Evolutionary conservation across 1,140 invertebrate species (phyloP).

Genomic region (Nixonia krombeini): DNA sequence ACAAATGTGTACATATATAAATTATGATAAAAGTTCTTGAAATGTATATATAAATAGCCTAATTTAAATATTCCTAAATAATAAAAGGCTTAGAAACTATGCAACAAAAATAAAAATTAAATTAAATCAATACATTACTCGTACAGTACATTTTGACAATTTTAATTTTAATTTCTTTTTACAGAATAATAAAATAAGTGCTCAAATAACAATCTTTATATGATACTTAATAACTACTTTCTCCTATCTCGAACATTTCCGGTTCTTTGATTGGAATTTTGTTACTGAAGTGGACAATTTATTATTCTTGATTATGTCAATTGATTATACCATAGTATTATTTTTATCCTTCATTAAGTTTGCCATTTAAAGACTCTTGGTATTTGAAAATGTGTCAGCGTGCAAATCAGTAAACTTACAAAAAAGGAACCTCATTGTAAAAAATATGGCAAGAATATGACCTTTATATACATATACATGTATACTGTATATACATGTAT

Average conservation of each 20-base stretch:
- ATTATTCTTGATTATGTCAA: too few relatives aligned
- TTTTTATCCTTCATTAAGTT: conserved; percentile 32
- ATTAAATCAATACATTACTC: too few relatives aligned
- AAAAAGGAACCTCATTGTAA: conserved; percentile 9
- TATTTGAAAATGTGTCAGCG: background rate
- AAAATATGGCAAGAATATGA: conserved; percentile 7
- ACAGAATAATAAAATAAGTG: conserved; percentile 59
- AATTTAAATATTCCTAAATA: too few relatives aligned
- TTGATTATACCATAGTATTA: too few relatives aligned
- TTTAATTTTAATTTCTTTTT: conserved; percentile 35
- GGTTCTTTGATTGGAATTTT: conserved; percentile 7
- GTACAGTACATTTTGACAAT: too few relatives aligned
- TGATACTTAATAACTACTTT: conserved; percentile 46
- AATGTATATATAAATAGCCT: too few relatives aligned
- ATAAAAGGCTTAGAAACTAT: too few relatives aligned
- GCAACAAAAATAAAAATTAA: too few relatives aligned
- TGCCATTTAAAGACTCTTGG: conserved; percentile 1
- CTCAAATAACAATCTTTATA: conserved; percentile 49
- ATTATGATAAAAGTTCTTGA: too few relatives aligned
- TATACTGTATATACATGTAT: conserved; percentile 3
- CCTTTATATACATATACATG: too few relatives aligned
- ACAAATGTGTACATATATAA: too few relatives aligned
- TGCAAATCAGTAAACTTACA: conserved; percentile 7
- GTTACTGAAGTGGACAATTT: background rate
- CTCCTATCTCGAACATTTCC: conserved; percentile 8